Evolutionary conservation across 1,140 invertebrate genomes (phyloP).

Genomic region (Physella acuta): DNA sequence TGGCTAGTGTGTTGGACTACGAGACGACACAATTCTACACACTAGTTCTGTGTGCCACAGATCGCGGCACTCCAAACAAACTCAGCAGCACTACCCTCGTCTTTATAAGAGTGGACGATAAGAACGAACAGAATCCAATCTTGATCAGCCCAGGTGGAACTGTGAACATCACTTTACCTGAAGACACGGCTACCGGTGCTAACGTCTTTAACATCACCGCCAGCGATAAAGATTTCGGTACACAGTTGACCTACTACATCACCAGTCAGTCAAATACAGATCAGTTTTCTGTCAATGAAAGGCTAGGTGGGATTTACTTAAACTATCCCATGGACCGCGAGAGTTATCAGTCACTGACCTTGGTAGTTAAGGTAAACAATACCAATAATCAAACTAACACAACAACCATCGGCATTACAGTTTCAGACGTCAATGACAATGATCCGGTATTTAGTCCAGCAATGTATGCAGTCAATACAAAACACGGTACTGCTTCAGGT

Average conservation of each 20-base stretch:
- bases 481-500: conserved; percentile 84
- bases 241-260: conserved; percentile 22
- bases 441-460: conserved; percentile 14
- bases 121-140: not conserved
- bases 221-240: conserved; percentile 3
- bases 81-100: conserved; percentile 7
- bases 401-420: conserved; percentile 5
- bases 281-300: conserved; percentile 15
- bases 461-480: conserved; percentile 35
- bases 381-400: not conserved
- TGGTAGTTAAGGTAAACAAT: conserved; percentile 3
- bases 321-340: conserved; percentile 18
- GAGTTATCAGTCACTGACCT: not conserved
- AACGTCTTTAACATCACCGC: not conserved
- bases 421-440: conserved; percentile 23
- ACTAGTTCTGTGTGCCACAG: conserved; percentile 11
- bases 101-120: conserved; percentile 3
- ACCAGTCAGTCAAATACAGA: not conserved
- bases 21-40: not conserved
- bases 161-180: not conserved
- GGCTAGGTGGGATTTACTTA: conserved; percentile 13
- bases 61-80: conserved; percentile 14
- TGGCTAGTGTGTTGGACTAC: not conserved
- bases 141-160: not conserved
- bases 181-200: not conserved